A percentile compares a stretch with the other conserved stretches of the same genome.
Conservation (phyloP, 2,888 invertebrate species). For the Orthosia gracilis region DNA sequence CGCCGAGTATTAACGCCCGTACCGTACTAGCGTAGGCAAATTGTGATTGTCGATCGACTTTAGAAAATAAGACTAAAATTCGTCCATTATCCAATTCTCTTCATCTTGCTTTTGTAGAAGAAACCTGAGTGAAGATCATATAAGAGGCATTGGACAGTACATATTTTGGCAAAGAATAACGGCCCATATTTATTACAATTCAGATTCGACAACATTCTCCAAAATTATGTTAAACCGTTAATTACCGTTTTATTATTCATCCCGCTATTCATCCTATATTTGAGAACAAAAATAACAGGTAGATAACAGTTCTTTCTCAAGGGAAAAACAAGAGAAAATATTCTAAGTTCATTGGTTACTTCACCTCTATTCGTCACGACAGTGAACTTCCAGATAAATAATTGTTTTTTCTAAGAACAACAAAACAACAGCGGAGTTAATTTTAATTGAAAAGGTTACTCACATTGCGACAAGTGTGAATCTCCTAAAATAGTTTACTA, state of each 20-base stretch:
- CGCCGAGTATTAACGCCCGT: background rate
- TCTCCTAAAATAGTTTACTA: background rate
- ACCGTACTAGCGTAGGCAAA: background rate
- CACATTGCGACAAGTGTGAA: constrained; percentile 12
- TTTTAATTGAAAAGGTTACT: constrained; percentile 37
- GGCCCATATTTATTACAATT: background rate
- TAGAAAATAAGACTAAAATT: too few relatives aligned
- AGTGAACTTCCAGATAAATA: constrained; percentile 51
- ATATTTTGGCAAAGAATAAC: background rate
- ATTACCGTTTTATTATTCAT: background rate
- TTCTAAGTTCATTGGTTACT: constrained; percentile 35
- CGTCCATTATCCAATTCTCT: too few relatives aligned
- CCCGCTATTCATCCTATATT: constrained; percentile 26
- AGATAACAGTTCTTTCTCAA: constrained; percentile 17
- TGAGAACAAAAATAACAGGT: constrained; percentile 1
- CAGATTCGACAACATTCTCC: constrained; percentile 1
- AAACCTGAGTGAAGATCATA: background rate
- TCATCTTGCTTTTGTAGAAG: too few relatives aligned
- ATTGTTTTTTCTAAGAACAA: constrained; percentile 49
- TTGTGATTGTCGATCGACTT: too few relatives aligned
- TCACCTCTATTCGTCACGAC: constrained; percentile 37
- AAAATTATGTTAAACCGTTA: constrained; percentile 3
- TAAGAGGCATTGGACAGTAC: background rate
- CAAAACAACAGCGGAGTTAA: constrained; percentile 27
- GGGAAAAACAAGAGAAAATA: constrained; percentile 18